These are phyloP conservation scores for Axinella damicornis DNA, from an alignment of 37 sponge, comb jelly and placozoan genomes.

Conservation along the genomic window DNA sequence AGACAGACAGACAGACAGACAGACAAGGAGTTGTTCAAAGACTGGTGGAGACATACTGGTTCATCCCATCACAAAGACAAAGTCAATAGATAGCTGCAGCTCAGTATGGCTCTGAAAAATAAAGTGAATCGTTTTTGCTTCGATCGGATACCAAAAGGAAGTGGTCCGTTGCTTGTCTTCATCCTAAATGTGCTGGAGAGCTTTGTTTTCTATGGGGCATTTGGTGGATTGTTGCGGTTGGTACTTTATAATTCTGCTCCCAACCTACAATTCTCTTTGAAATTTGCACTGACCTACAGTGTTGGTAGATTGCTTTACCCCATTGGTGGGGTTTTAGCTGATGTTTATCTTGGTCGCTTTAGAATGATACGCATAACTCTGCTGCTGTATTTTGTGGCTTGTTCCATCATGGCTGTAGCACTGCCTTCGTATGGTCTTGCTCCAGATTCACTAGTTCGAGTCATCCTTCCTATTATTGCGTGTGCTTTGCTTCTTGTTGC, in stretches of 20 bases:
- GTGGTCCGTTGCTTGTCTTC: not conserved
- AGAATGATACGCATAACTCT: not conserved
- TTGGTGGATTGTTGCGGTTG: not conserved
- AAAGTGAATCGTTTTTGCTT: too few species aligned
- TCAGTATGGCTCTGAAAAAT: too few species aligned
- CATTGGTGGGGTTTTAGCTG: not conserved
- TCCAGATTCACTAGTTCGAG: not conserved
- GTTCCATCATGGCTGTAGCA: not conserved
- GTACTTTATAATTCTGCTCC: too few species aligned
- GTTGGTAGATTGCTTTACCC: slow-evolving; percentile 9
- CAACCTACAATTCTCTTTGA: too few species aligned
- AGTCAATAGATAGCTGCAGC: too few species aligned
- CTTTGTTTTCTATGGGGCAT: slow-evolving; percentile 10
- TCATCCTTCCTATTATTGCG: not conserved
- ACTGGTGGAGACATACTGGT: too few species aligned
- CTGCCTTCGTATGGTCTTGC: not conserved
- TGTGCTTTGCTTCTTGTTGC: not conserved
- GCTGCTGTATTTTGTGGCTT: not conserved
- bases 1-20: too few species aligned
- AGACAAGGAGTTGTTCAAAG: too few species aligned
- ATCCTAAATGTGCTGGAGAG: not conserved
- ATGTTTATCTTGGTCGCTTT: not conserved
- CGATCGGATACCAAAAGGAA: not conserved
- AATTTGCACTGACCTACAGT: not conserved
- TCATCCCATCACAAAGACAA: too few species aligned